Conservation (phyloP, 2,888 invertebrate species). For the Emmelina monodactyla region DNA sequence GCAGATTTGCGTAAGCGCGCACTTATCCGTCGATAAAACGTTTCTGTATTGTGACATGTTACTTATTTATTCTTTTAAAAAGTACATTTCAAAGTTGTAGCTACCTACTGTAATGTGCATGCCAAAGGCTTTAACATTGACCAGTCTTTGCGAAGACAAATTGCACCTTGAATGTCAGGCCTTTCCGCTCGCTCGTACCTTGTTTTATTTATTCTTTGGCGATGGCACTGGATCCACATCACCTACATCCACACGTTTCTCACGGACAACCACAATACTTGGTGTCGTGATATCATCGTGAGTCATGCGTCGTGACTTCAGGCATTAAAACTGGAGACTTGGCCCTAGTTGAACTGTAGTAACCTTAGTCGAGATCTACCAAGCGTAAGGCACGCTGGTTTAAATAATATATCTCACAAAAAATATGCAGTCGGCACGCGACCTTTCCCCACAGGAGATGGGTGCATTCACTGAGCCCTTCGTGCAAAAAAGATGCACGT, state of each 20-base stretch:
- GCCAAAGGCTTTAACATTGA: too few relatives aligned
- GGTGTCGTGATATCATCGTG: conserved; percentile 45
- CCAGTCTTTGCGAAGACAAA: too few relatives aligned
- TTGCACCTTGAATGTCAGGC: too few relatives aligned
- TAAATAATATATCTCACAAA: conserved; percentile 30
- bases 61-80: conserved; percentile 30
- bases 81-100: conserved; percentile 22
- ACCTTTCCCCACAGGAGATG: conserved; percentile 29
- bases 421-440: conserved; percentile 38
- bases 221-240: neutral
- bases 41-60: conserved; percentile 58
- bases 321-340: conserved; percentile 23
- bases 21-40: conserved; percentile 60
- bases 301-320: conserved; percentile 47
- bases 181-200: too few relatives aligned
- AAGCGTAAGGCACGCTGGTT: conserved; percentile 39
- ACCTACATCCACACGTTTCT: conserved; percentile 10
- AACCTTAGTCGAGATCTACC: conserved; percentile 36
- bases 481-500: conserved; percentile 48
- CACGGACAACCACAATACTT: conserved; percentile 27
- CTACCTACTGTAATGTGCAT: too few relatives aligned
- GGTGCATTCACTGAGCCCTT: conserved; percentile 37
- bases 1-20: conserved; percentile 64
- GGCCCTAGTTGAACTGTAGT: conserved; percentile 36
- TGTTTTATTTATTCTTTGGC: too few relatives aligned